Percentiles rank a stretch among this genome's conserved stretches.
Conservation (phyloP, 2,113 vertebrate genomes). For the Morone saxatilis region DNA sequence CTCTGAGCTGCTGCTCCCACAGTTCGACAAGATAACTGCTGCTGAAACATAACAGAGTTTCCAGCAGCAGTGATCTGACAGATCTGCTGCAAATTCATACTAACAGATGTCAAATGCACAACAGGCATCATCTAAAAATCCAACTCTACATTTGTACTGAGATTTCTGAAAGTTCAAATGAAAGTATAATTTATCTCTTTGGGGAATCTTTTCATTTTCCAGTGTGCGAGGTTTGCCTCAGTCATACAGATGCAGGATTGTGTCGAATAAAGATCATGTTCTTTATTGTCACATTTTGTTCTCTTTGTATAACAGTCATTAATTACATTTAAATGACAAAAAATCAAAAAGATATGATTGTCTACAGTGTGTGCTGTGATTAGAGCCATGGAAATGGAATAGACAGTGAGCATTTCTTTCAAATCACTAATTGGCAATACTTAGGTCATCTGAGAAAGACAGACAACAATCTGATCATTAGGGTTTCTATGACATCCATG, state of each 20-base stretch:
- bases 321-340: neutral
- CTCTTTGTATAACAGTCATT: neutral
- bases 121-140: neutral
- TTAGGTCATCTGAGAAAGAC: neutral
- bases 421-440: neutral
- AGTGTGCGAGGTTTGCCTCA: neutral
- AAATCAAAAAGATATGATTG: neutral
- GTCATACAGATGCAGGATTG: neutral
- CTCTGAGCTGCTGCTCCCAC: neutral
- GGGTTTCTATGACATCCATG: neutral
- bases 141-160: neutral
- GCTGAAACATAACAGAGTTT: neutral
- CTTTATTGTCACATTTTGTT: neutral
- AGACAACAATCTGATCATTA: neutral
- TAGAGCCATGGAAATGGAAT: neutral
- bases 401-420: neutral
- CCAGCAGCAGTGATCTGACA: neutral
- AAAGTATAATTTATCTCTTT: neutral
- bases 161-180: neutral
- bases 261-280: neutral
- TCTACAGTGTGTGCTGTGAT: neutral
- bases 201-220: neutral
- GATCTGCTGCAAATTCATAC: slow-evolving; percentile 5
- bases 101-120: neutral
- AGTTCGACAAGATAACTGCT: no score